A percentile compares a stretch with the other conserved stretches of the same genome.
Conservation (phyloP, 2,888 invertebrate genomes). For the Cosmorhoe ocellata region DNA sequence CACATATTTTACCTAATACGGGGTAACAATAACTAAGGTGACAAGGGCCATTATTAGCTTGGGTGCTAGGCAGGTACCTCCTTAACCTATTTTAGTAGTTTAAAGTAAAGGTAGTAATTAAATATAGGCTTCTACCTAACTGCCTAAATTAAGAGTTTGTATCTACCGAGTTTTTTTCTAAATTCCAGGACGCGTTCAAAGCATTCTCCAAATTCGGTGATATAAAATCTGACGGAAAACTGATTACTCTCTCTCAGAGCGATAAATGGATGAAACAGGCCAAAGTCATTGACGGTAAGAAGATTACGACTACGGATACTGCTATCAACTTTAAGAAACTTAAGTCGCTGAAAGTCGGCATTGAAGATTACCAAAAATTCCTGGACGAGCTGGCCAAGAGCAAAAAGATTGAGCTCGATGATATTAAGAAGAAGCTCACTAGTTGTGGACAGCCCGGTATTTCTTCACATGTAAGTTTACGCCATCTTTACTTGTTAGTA, state of each 20-base stretch:
- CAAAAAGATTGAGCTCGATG: constrained; percentile 90
- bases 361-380: constrained; percentile 92
- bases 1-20: too few species aligned
- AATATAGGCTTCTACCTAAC: neutral
- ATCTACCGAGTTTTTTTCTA: neutral
- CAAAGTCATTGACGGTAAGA: constrained; percentile 89
- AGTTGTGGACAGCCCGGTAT: constrained; percentile 90
- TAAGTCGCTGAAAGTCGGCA: constrained; percentile 89
- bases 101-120: too few species aligned
- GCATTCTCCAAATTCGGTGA: constrained; percentile 94
- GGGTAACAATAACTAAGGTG: too few species aligned
- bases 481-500: neutral
- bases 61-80: too few species aligned
- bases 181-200: constrained; percentile 87
- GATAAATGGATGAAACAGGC: constrained; percentile 98
- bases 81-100: too few species aligned
- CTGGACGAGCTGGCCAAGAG: constrained; percentile 92
- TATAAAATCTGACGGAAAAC: constrained; percentile 91
- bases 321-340: constrained; percentile 95
- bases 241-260: constrained; percentile 93
- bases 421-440: constrained; percentile 91
- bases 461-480: constrained; percentile 66
- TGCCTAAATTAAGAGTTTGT: neutral
- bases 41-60: too few species aligned
- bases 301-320: constrained; percentile 94